These are phyloP conservation scores for Paramisgurnus dabryanus DNA, from an alignment of 2,113 vertebrate species.

Conservation along the genomic window DNA sequence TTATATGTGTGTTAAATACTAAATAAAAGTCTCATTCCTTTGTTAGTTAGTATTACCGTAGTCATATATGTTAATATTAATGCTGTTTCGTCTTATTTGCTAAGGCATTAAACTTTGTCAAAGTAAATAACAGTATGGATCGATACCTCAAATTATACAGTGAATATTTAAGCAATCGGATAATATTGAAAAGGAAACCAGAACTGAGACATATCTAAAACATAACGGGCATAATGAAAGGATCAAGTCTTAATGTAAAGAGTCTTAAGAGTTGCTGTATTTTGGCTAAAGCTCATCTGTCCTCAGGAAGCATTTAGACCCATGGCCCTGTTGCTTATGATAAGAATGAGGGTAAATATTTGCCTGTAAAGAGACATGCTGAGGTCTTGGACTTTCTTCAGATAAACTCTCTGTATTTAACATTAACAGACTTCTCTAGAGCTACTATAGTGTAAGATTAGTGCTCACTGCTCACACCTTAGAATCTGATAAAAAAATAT, in stretches of 20 bases:
- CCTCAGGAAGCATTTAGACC: conserved; percentile 47
- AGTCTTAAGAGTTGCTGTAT: background rate
- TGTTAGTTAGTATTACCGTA: too few relatives aligned
- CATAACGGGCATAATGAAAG: too few relatives aligned
- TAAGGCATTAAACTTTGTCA: too few relatives aligned
- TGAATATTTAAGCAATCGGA: too few relatives aligned
- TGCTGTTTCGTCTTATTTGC: too few relatives aligned
- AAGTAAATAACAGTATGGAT: too few relatives aligned
- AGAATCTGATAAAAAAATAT: background rate
- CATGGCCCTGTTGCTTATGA: conserved; percentile 39
- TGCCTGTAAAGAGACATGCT: conserved; percentile 58
- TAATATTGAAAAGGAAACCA: too few relatives aligned
- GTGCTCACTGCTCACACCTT: background rate
- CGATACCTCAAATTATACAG: too few relatives aligned
- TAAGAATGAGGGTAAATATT: conserved; percentile 67
- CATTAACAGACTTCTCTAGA: background rate
- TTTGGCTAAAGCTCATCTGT: conserved; percentile 1
- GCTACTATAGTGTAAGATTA: background rate
- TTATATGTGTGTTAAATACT: too few relatives aligned
- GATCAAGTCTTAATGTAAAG: background rate
- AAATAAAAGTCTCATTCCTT: too few relatives aligned
- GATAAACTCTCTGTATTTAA: conserved; percentile 31
- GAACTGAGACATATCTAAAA: too few relatives aligned
- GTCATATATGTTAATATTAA: too few relatives aligned
- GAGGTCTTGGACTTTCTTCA: conserved; percentile 51